Base-by-base conservation (phyloP, 2,113 vertebrate genomes). In the Python bivittatus region DNA sequence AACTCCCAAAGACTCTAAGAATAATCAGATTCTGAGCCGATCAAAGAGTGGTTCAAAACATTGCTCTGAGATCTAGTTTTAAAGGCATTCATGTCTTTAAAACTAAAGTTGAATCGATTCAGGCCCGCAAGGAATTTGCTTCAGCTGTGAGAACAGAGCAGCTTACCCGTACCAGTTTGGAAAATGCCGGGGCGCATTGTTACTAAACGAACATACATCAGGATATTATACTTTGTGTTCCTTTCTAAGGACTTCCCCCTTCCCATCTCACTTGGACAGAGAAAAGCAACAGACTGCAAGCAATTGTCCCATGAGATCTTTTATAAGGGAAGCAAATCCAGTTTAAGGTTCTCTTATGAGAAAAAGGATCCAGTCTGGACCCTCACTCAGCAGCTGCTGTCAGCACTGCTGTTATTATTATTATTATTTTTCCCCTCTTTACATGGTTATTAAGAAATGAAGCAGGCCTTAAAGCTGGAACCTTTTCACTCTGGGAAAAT, bases 381-480 rank as follows among this genome's bases (percentile, higher is more conserved):
- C 6, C 9, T 29, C 44, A 29, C n/a, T 6, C 72, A 54, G n/a
- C 44, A 92, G 20, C 87, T 52, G 53, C n/a, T 20, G 12, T 10
- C 53, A 17, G 23, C 33, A 64, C 33, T 25, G 92, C 3, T 92
- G 93, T 93, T 95, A 96, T 96, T 96, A 93, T 92, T 92, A n/a
- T n/a, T n/a, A n/a, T n/a, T n/a, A n/a, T 48, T 48, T 48, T 48
- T 48, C 44, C 5, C 44, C 44, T 86, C 90, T 6, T 0, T 61
- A 89, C 88, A 92, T 4, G 53, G 94, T 96, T 96, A 97, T 97
- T 96, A 97, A 96, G 96, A 95, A 96, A 92, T 1, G 72, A 95
- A 92, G 94, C 10, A 27, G 96, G 96, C 94, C 96, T 95, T 96
- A 96, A 96, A 97, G 94, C 94, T 93, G 94, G 94, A 96, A 96